A percentile compares a stretch with the other conserved stretches of the same genome.
Conservation (phyloP, 2,888 invertebrate species). For the Leptopilina myrica region DNA sequence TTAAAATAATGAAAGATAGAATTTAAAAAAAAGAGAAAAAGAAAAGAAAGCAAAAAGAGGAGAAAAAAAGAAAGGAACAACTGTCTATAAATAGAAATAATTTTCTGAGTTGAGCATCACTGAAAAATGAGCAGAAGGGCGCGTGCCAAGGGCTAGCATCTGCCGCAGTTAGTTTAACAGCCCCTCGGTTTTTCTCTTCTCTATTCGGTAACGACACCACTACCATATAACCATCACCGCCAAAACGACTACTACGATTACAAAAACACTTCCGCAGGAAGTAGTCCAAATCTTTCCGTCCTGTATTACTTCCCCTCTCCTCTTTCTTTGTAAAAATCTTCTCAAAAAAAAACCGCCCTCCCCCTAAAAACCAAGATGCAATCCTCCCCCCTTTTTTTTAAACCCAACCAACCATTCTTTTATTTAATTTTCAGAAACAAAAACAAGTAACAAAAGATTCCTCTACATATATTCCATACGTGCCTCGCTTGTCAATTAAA, state of each 20-base stretch:
- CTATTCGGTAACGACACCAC: slow-evolving; percentile 56
- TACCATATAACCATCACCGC: slow-evolving; percentile 48
- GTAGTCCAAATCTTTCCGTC: slow-evolving; percentile 61
- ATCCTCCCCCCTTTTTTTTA: background rate
- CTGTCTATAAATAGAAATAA: slow-evolving; percentile 5
- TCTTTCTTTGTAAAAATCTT: slow-evolving; percentile 42
- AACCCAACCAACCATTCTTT: background rate
- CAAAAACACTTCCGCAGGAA: slow-evolving; percentile 75
- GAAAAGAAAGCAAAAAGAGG: too few species aligned
- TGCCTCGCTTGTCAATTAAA: slow-evolving; percentile 49
- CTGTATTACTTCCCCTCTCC: slow-evolving; percentile 23
- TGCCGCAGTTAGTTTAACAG: slow-evolving; percentile 71
- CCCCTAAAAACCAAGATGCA: background rate
- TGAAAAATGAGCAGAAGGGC: slow-evolving; percentile 66
- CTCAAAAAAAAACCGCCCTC: background rate
- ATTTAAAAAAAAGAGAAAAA: too few species aligned
- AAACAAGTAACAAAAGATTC: too few species aligned
- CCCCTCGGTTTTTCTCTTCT: slow-evolving; percentile 65
- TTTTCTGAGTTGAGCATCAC: slow-evolving; percentile 63
- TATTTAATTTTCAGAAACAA: background rate
- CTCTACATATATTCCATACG: slow-evolving; percentile 13
- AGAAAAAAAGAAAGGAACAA: background rate
- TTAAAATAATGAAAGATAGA: too few species aligned
- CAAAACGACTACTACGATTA: slow-evolving; percentile 60
- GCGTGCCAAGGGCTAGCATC: slow-evolving; percentile 74